Evolutionary conservation across 1,140 invertebrate species (phyloP), one percentile per base, ranked within the genome.

Genomic region (Calosoma granatense): DNA sequence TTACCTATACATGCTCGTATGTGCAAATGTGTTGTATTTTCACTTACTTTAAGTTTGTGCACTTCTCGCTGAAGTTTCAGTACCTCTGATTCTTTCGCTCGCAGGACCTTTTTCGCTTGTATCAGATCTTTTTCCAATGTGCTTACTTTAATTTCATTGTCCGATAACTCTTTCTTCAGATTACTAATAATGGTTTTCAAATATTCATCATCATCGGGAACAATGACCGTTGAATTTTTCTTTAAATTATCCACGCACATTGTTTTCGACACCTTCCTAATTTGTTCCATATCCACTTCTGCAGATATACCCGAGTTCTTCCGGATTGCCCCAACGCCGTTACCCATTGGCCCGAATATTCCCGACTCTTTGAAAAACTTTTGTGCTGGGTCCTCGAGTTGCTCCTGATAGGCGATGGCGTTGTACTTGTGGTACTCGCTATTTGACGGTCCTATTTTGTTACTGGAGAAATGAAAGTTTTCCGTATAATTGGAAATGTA

Each of bases 31-130:
- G n/a, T n/a, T n/a, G n/a, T n/a, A n/a, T n/a, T n/a, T 20, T 52
- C 17, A 65, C 66, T 71, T 66, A 81, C 80, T 74, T 78, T 81
- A 4, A 82, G 65, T 63, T 82, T 82, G 64, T 82, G 78, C 36
- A 81, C 74, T 65, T 81, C 80, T 14, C 79, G 70, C 65, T 79
- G 76, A n/a, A 81, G 64, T 60, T 74, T 72, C 2, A 72, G 39
- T 15, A 77, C 65, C 59, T 77, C 73, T 53, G 74, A 65, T 36
- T 78, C 76, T 54, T 71, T 72, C 17, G 55, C 61, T 53, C 70
- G 67, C 19, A 77, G 61, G 23, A 72, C 64, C 19, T 69, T 69
- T 20, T 65, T 62, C 11, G 70, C 62, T 43, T 69, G 65, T 2
- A 65, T 55, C 43, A 72, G 57, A 55, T 76, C 71, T 41, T 66